Evolutionary conservation across 1,140 invertebrate genomes (phyloP).

Genomic region (Bradynema listronoti): DNA sequence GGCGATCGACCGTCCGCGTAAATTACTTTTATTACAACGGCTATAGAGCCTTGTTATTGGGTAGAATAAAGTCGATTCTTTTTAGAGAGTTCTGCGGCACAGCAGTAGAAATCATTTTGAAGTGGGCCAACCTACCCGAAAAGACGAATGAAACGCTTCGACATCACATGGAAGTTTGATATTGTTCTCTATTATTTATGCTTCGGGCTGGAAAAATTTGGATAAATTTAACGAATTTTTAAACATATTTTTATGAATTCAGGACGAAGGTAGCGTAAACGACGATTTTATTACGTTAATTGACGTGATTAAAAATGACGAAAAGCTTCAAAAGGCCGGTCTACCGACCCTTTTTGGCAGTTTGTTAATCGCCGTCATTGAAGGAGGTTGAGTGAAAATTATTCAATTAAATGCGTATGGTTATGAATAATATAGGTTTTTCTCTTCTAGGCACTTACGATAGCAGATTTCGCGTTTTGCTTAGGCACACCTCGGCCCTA

Average conservation of each 20-base stretch:
- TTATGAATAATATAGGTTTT: conserved; percentile 15
- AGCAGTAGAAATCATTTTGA: conserved; percentile 39
- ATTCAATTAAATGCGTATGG: conserved; percentile 4
- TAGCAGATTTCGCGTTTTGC: conserved; percentile 59
- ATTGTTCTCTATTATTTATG: conserved; percentile 5
- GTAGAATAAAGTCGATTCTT: neutral
- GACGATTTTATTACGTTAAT: conserved; percentile 28
- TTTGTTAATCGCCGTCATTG: conserved; percentile 33
- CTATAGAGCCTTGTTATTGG: neutral
- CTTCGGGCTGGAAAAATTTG: neutral
- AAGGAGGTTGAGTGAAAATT: conserved; percentile 6
- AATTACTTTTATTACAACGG: neutral
- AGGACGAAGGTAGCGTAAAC: conserved; percentile 26
- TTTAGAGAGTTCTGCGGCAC: conserved; percentile 45
- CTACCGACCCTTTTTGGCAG: conserved; percentile 28
- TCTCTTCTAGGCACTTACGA: conserved; percentile 59
- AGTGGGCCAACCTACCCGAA: conserved; percentile 40
- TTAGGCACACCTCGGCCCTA: conserved; percentile 58
- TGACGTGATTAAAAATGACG: conserved; percentile 38
- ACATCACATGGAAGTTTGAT: conserved; percentile 27
- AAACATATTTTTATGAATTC: conserved; percentile 6
- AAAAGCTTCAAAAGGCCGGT: conserved; percentile 25
- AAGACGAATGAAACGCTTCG: conserved; percentile 42
- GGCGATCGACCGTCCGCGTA: conserved; percentile 12
- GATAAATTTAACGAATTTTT: conserved; percentile 4